Conservation (phyloP, 2,113 vertebrate species). For the Mellivora capensis region DNA sequence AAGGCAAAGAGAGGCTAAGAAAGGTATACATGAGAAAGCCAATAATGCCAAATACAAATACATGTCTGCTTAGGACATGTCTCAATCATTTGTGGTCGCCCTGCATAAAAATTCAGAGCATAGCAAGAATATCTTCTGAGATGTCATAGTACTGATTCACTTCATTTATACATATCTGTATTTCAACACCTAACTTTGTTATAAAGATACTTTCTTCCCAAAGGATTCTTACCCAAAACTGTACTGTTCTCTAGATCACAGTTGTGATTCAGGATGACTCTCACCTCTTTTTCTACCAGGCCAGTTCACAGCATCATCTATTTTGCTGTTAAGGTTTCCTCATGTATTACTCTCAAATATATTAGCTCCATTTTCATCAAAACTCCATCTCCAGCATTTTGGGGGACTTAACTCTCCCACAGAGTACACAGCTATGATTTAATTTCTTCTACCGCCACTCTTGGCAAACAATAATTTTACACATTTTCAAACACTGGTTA, state of each 20-base stretch:
- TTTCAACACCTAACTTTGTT: background rate
- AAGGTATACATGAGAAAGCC: background rate
- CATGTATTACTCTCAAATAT: background rate
- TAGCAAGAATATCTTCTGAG: background rate
- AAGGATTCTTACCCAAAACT: background rate
- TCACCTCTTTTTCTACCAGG: background rate
- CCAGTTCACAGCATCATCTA: background rate
- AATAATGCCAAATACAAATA: background rate
- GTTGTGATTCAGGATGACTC: background rate
- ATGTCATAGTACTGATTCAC: background rate
- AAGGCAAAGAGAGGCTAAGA: background rate
- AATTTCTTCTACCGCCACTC: background rate
- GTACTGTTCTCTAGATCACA: background rate
- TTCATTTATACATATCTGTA: background rate
- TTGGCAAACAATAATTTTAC: background rate
- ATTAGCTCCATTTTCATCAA: slow-evolving; percentile 29
- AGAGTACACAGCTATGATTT: background rate
- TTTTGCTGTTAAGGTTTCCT: background rate
- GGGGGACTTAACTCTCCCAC: background rate
- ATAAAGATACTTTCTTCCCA: background rate
- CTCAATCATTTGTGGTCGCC: background rate
- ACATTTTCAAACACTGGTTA: slow-evolving; percentile 2
- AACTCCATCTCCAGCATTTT: background rate
- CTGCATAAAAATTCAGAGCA: background rate
- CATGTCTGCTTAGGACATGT: background rate